Evolutionary conservation across 1,140 invertebrate species (phyloP), one percentile per base, ranked within the genome.

Genomic region (Euschistus heros): DNA sequence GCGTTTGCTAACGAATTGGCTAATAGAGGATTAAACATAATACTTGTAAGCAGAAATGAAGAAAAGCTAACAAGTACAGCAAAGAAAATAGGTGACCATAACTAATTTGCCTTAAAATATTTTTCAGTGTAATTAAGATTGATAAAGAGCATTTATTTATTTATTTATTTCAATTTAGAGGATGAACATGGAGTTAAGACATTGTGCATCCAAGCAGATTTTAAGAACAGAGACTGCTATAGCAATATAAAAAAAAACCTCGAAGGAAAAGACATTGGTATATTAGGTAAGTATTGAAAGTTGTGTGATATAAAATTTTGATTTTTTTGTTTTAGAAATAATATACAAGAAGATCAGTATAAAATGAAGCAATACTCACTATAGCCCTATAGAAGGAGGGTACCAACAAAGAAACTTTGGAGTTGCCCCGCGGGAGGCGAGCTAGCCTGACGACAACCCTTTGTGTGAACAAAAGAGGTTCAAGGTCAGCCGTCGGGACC

Each of bases 1-100:
- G 87, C 90, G 66, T 95, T 94, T 76, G 90, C 92, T 27, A 76
- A 82, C 68, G 88, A 94, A 76, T 78, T 96, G 68, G 92, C 91
- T 2, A 80, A 78, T 26, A 82, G 83, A 70, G 87, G 88, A 0
- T 75, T 95, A 54, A 94, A 92, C 75, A 76, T 96, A 42, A 82
- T 95, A 55, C 80, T 97, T 27, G 87, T 97, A 62, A 94, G 91
- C 72, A 79, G 91, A 72, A 89, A 80, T 68, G 76, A 83, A 67
- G 82, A 86, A 17, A 92, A 89, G 73, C 77, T 95, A 15, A 79
- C 83, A 50, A 80, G 78, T 46, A 83, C 86, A 10, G 86, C 86
- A 61, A 75, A 80, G 26, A 86, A 93, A 78, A 91, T 96, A 69
- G 82, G 72, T 73, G 66, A 70, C 44, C n/a, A 63, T 55, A 42